These are phyloP conservation scores for Lithophane leautieri DNA, from an alignment of 2,888 invertebrate species.

Conservation along the genomic window DNA sequence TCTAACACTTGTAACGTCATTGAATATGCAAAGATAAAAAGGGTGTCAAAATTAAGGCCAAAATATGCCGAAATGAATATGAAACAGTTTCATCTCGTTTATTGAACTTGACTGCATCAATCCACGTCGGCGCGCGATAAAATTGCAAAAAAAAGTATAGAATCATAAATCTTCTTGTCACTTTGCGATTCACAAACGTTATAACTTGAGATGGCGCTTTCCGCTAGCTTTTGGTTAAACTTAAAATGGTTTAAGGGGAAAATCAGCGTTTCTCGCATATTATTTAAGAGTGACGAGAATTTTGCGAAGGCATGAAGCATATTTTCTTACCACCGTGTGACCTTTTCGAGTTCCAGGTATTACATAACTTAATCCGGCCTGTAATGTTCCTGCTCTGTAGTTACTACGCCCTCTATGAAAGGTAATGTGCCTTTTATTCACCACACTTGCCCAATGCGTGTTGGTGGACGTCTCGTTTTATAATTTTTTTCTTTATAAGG, in stretches of 20 bases:
- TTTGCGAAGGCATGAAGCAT: background rate
- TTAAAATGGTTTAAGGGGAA: background rate
- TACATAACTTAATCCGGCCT: background rate
- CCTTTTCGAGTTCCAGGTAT: background rate
- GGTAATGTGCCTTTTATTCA: background rate
- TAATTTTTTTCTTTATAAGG: background rate
- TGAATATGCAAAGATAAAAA: constrained; percentile 48
- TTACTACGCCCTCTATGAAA: background rate
- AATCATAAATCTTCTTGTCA: constrained; percentile 62
- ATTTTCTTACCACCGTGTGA: background rate
- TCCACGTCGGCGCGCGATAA: constrained; percentile 59
- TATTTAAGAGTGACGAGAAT: constrained; percentile 6
- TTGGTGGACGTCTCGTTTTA: background rate
- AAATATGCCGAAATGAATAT: constrained; percentile 54
- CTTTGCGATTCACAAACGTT: constrained; percentile 49
- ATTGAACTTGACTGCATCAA: constrained; percentile 61
- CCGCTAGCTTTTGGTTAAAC: constrained; percentile 2
- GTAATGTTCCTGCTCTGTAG: background rate
- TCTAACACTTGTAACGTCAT: constrained; percentile 7
- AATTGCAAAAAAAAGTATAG: constrained; percentile 55
- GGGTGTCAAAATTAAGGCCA: constrained; percentile 34
- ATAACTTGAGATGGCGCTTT: constrained; percentile 25
- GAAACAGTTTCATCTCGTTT: constrained; percentile 50
- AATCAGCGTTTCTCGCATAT: constrained; percentile 2
- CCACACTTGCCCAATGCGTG: background rate